These are phyloP conservation scores for Lanistes nyassanus DNA, from an alignment of 1,140 invertebrate genomes.

Conservation along the genomic window DNA sequence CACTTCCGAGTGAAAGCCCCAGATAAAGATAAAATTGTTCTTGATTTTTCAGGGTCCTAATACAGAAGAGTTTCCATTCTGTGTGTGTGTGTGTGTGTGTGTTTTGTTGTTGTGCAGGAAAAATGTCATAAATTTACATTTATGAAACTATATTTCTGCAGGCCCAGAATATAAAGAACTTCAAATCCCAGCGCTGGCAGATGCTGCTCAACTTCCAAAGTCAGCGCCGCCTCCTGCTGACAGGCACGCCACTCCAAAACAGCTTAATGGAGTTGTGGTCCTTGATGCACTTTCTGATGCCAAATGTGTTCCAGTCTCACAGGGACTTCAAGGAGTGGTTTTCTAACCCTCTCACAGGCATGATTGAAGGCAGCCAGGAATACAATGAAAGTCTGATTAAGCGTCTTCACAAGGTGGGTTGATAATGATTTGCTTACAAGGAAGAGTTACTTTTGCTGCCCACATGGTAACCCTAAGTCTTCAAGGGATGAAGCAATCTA, in stretches of 20 bases:
- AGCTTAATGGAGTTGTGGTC: constrained; percentile 99
- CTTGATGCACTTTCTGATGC: constrained; percentile 99
- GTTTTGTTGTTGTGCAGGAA: background rate
- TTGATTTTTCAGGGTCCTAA: background rate
- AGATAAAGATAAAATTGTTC: too few species aligned
- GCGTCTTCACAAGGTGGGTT: constrained; percentile 91
- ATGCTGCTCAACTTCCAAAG: constrained; percentile 96
- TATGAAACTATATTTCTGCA: constrained; percentile 38
- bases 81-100: background rate
- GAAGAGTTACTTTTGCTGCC: background rate
- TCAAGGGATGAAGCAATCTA: background rate
- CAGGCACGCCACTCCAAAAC: constrained; percentile 99
- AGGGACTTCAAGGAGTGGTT: constrained; percentile 98
- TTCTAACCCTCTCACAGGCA: constrained; percentile 96
- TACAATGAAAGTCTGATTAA: constrained; percentile 95
- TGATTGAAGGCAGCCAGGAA: constrained; percentile 96
- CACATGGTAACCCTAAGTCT: background rate
- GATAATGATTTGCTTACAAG: background rate
- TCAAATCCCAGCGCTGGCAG: constrained; percentile 99
- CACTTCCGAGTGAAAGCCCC: too few species aligned
- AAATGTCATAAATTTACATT: too few species aligned
- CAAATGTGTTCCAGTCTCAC: constrained; percentile 98
- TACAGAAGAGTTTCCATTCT: background rate
- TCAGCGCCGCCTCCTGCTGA: constrained; percentile 91
- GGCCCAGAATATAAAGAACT: constrained; percentile 99